Percentiles rank a stretch among this genome's conserved stretches.
phyloP scores from a whole-genome alignment of 1,140 invertebrate species.

The Alviniconcha marisindica region DNA sequence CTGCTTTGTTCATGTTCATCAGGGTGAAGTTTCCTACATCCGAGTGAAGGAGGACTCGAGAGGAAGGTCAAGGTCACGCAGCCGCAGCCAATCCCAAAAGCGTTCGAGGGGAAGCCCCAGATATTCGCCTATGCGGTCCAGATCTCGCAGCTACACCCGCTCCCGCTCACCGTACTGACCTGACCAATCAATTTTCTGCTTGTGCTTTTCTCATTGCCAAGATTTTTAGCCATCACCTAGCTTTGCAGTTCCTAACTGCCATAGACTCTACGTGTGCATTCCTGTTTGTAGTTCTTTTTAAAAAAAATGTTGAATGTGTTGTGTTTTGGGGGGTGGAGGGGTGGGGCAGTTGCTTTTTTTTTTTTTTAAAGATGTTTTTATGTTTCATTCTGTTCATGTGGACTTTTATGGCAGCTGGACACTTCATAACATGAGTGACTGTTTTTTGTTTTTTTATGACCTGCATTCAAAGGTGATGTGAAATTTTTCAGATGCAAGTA shows the following conservation, averaged over 20 bases:
- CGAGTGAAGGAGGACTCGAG: conserved; percentile 95
- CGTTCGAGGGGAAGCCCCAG: conserved; percentile 81
- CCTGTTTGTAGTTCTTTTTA: background rate
- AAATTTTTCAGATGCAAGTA: conserved; percentile 39
- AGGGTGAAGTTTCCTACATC: conserved; percentile 97
- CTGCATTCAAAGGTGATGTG: conserved; percentile 20
- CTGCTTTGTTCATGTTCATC: conserved; percentile 59
- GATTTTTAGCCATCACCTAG: background rate
- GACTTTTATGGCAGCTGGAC: background rate
- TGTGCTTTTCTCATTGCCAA: background rate
- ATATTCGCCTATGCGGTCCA: conserved; percentile 89
- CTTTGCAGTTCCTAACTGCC: too few species aligned
- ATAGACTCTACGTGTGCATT: too few species aligned
- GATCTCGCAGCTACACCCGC: conserved; percentile 80
- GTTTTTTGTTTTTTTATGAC: background rate
- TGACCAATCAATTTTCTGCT: too few species aligned
- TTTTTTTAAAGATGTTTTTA: background rate
- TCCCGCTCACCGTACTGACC: conserved; percentile 44
- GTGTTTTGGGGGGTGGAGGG: too few species aligned
- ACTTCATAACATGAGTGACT: background rate
- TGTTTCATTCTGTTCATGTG: background rate
- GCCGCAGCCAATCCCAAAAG: conserved; percentile 82
- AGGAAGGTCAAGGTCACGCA: conserved; percentile 78
- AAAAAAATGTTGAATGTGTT: too few species aligned
- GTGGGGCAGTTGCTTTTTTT: too few species aligned